phyloP scores from a whole-genome alignment of 1,140 invertebrate genomes.

The Drosophila pseudoananassae region DNA sequence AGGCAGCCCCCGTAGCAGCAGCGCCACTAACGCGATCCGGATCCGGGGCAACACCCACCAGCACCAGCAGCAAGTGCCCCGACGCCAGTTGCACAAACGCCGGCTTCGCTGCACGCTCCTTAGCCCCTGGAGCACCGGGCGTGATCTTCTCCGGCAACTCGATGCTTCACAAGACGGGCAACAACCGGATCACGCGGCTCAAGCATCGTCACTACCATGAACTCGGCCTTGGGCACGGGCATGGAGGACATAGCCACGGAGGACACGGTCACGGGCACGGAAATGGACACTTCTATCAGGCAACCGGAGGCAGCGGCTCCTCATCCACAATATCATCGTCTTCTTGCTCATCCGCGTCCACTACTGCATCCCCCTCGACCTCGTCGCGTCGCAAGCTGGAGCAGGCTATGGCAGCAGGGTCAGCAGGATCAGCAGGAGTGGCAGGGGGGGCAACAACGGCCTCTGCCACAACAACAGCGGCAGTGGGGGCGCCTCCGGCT shows the following conservation, averaged over 20 bases:
- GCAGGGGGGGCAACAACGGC: constrained; percentile 18
- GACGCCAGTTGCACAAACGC: constrained; percentile 35
- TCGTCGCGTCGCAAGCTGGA: constrained; percentile 34
- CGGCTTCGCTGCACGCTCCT: constrained; percentile 22
- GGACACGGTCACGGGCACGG: constrained; percentile 4
- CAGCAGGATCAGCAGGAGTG: not conserved
- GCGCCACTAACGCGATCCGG: constrained; percentile 14
- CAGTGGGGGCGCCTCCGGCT: constrained; percentile 13
- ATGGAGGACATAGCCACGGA: not conserved
- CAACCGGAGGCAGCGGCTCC: constrained; percentile 9
- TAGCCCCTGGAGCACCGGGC: constrained; percentile 11
- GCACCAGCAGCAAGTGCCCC: constrained; percentile 19
- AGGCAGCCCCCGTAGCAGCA: not conserved
- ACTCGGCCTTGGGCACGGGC: constrained; percentile 1
- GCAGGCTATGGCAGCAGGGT: constrained; percentile 6
- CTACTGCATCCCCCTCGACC: constrained; percentile 4
- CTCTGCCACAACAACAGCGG: constrained; percentile 20
- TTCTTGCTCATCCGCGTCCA: constrained; percentile 1
- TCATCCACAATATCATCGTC: not conserved
- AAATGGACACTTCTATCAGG: constrained; percentile 22
- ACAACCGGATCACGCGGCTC: constrained; percentile 65
- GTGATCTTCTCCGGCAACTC: constrained; percentile 34
- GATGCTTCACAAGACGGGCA: constrained; percentile 74
- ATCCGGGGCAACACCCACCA: not conserved
- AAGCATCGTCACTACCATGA: constrained; percentile 56